Percentiles rank a stretch among this genome's conserved stretches.
Conservation (phyloP, 2,113 vertebrate genomes). For the Typhlomys cinereus region DNA sequence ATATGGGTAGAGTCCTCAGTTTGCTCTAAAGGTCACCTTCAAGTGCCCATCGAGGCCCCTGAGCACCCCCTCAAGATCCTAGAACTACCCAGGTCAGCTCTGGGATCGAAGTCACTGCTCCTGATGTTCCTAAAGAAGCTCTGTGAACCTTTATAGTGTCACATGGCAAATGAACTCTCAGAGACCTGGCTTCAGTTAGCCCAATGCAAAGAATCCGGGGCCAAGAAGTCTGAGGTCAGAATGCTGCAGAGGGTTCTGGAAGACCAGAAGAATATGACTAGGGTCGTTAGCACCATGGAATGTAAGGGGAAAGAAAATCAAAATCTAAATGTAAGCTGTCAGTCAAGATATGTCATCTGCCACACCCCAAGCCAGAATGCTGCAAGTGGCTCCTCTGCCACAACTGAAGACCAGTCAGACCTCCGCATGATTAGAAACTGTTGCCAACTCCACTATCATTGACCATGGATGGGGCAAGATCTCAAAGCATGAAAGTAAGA, state of each 20-base stretch:
- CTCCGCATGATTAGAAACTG: not conserved
- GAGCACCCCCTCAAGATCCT: not conserved
- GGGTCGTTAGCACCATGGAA: not conserved
- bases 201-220: not conserved
- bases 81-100: not conserved
- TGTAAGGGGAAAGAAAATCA: not conserved
- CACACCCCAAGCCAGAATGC: not conserved
- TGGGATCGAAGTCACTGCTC: not conserved
- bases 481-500: too few species aligned
- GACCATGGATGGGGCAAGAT: too few species aligned
- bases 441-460: too few species aligned
- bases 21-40: not conserved
- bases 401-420: not conserved
- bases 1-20: not conserved
- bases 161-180: not conserved
- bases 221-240: not conserved
- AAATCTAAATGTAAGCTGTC: not conserved
- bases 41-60: not conserved
- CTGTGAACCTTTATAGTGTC: not conserved
- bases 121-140: not conserved
- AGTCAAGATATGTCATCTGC: not conserved
- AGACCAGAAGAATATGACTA: not conserved
- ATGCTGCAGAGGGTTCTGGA: not conserved
- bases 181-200: not conserved
- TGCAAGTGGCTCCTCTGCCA: not conserved